Conservation (phyloP, 1,140 invertebrate genomes). For the Danaus melanippus region DNA sequence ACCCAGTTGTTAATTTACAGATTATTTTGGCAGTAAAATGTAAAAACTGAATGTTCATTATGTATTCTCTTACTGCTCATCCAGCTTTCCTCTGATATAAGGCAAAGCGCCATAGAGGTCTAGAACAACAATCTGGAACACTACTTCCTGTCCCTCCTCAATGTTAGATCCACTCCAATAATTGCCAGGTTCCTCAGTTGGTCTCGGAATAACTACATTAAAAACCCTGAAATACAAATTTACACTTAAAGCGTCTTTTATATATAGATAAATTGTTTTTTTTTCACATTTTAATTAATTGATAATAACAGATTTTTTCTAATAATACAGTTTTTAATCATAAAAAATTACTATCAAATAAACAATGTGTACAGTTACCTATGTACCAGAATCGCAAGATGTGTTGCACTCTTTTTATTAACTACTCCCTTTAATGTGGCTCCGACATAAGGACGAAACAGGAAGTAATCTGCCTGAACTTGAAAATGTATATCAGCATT, state of each 20-base stretch:
- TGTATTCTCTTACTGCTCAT: slow-evolving; percentile 56
- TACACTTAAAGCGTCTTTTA: too few relatives aligned
- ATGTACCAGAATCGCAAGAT: slow-evolving; percentile 77
- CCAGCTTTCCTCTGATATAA: slow-evolving; percentile 73
- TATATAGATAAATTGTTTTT: too few relatives aligned
- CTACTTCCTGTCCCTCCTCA: slow-evolving; percentile 73
- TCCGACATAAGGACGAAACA: slow-evolving; percentile 72
- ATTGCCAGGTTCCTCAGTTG: slow-evolving; percentile 61
- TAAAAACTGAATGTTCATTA: too few relatives aligned
- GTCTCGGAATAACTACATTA: slow-evolving; percentile 76
- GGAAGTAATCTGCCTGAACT: slow-evolving; percentile 77
- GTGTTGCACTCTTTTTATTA: slow-evolving; percentile 75
- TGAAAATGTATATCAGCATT: slow-evolving; percentile 75
- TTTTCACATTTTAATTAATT: too few relatives aligned
- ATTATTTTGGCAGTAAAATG: too few relatives aligned
- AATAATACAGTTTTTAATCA: background rate
- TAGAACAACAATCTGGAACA: slow-evolving; percentile 72
- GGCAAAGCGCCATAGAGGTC: slow-evolving; percentile 73
- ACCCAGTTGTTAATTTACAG: too few relatives aligned
- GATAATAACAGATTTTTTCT: too few relatives aligned
- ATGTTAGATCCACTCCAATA: slow-evolving; percentile 74
- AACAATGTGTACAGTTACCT: slow-evolving; percentile 39
- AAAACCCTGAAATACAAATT: slow-evolving; percentile 64
- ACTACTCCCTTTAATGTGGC: slow-evolving; percentile 72
- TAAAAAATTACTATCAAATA: background rate